Evolutionary conservation across 1,140 invertebrate species (phyloP).

Genomic region (Portunus trituberculatus): DNA sequence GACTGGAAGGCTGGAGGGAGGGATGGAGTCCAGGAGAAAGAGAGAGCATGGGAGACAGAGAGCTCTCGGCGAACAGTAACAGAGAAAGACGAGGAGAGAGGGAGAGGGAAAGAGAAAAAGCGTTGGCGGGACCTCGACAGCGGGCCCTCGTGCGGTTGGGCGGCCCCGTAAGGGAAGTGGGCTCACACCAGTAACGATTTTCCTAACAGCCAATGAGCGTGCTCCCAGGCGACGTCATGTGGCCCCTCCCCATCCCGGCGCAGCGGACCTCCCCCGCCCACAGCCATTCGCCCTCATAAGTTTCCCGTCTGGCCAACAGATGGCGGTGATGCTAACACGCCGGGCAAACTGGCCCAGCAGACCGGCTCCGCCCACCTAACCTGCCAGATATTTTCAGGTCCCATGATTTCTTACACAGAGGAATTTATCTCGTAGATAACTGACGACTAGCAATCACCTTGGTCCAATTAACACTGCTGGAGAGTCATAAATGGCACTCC

Average conservation of each 20-base stretch:
- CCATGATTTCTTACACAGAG: constrained; percentile 42
- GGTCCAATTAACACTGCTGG: constrained; percentile 60
- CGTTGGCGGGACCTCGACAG: constrained; percentile 52
- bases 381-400: neutral
- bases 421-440: constrained; percentile 54
- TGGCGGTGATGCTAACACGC: constrained; percentile 75
- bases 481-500: constrained; percentile 64
- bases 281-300: constrained; percentile 50
- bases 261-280: constrained; percentile 49
- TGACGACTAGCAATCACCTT: constrained; percentile 66
- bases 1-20: constrained; percentile 18
- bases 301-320: constrained; percentile 71
- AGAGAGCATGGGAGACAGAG: constrained; percentile 66
- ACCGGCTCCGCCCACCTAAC: constrained; percentile 36
- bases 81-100: constrained; percentile 72
- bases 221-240: constrained; percentile 62
- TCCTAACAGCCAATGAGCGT: constrained; percentile 72
- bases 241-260: constrained; percentile 51
- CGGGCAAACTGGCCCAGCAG: constrained; percentile 48
- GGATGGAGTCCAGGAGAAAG: constrained; percentile 37
- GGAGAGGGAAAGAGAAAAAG: constrained; percentile 63
- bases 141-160: constrained; percentile 65
- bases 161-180: constrained; percentile 71
- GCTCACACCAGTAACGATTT: constrained; percentile 74
- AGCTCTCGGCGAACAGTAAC: constrained; percentile 65